Base-by-base conservation (phyloP, 1,140 invertebrate genomes). In the Caenorhabditis remanei region DNA sequence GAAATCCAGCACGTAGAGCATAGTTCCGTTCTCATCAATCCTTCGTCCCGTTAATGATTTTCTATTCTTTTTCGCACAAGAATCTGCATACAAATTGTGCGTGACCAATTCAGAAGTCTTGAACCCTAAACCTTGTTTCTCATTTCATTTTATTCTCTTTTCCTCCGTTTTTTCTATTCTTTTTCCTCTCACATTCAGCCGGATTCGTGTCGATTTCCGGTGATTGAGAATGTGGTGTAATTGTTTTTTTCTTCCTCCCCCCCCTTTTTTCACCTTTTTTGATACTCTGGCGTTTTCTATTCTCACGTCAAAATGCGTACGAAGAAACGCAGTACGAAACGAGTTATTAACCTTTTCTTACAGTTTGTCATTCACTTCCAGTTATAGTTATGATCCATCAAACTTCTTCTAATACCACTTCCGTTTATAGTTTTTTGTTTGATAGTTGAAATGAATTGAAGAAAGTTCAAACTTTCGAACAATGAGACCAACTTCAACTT, bases 141-240 rank as follows among this genome's bases (percentile, higher is more conserved):
- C 53, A 13, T 46, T 46, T n/a, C 53, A 13, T 46, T 46, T 46
- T 16, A 8, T 79, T 79, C n/a, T 16, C 53, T 9, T n/a, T 24
- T 43, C 40, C 71, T 21, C 11, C 24, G 46, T 40, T 40, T 65
- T 65, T 65, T 46, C 40, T 41, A 9, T 67, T 13, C 63, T 21
- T 41, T 67, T 50, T 79, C 71, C n/a, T 79, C 46, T 50, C 65
- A 65, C 40, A 46, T 50, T 79, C 71, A 50, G 46, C 71, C 71
- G 71, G 71, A 79, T 79, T 79, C 9, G 71, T 79, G 71, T 79
- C 71, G 71, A 79, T 79, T 79, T 79, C 71, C 71, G 71, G 71
- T 79, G 71, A 79, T 79, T 79, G 71, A 79, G 24, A 50, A 79
- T 79, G 71, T 50, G 71, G 67, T 71, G 67, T 71, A 71, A 71